Percentiles rank a stretch among this genome's conserved stretches.
Evolutionary conservation across 2,888 invertebrate genomes (phyloP).

Genomic region (Choristoneura rosaceana): DNA sequence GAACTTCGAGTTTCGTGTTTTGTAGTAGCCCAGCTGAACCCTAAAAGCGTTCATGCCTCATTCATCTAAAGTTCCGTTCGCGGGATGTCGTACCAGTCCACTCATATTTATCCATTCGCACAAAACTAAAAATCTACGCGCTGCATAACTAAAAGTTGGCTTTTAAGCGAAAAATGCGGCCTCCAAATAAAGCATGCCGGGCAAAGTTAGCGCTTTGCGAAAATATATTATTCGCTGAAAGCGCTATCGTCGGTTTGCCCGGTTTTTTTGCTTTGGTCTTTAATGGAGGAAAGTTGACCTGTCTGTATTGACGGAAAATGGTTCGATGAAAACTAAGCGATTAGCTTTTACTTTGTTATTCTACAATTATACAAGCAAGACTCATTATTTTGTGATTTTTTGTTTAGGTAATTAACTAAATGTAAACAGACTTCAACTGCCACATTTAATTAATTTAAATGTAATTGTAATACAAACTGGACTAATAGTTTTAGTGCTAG

Average conservation of each 20-base stretch:
- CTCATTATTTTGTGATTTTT: too few relatives aligned
- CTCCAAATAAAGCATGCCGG: conserved; percentile 28
- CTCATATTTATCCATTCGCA: not conserved
- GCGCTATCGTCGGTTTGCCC: conserved; percentile 20
- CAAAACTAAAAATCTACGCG: not conserved
- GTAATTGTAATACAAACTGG: too few relatives aligned
- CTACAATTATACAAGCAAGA: too few relatives aligned
- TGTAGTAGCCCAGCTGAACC: too few relatives aligned
- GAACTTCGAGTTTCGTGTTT: too few relatives aligned
- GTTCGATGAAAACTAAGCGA: too few relatives aligned
- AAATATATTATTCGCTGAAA: conserved; percentile 37
- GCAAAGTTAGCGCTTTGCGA: conserved; percentile 29
- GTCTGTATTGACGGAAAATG: not conserved
- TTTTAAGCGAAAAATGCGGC: conserved; percentile 23
- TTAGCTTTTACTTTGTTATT: too few relatives aligned
- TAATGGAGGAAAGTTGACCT: not conserved
- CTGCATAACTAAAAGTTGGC: not conserved
- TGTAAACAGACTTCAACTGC: too few relatives aligned
- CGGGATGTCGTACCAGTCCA: not conserved
- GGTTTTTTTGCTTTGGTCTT: not conserved
- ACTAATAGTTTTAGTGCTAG: too few relatives aligned
- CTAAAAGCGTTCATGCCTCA: too few relatives aligned
- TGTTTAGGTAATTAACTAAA: too few relatives aligned
- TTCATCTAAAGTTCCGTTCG: not conserved
- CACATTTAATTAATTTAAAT: too few relatives aligned